A percentile compares a stretch with the other conserved stretches of the same genome.
Evolutionary conservation across 1,140 invertebrate genomes (phyloP).

Genomic region (Dinothrombium tinctorium): DNA sequence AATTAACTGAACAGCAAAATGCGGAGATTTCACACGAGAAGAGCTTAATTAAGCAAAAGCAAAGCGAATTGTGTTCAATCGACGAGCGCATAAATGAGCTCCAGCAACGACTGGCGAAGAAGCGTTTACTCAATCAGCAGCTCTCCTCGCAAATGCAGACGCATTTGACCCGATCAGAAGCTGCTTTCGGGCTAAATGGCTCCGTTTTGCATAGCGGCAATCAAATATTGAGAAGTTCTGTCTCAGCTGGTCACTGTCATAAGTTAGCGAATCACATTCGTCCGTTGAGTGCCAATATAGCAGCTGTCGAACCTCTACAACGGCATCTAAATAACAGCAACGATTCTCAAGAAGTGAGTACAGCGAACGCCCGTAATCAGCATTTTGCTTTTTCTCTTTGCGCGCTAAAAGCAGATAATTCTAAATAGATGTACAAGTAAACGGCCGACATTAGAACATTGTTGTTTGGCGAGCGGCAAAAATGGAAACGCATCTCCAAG

Average conservation of each 20-base stretch:
- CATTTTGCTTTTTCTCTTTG: not conserved
- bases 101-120: conserved; percentile 63
- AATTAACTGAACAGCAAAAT: conserved; percentile 80
- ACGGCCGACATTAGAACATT: not conserved
- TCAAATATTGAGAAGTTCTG: conserved; percentile 3
- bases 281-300: conserved; percentile 25
- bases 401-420: not conserved
- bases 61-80: conserved; percentile 68
- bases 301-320: conserved; percentile 69
- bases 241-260: not conserved
- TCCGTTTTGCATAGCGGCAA: conserved; percentile 11
- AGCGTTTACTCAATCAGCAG: conserved; percentile 59
- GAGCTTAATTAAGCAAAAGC: conserved; percentile 52
- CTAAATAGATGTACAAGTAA: too few relatives aligned
- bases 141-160: conserved; percentile 42
- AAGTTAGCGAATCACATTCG: not conserved
- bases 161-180: conserved; percentile 16
- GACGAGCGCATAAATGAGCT: conserved; percentile 77
- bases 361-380: not conserved
- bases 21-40: conserved; percentile 57
- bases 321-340: conserved; percentile 29
- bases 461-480: too few relatives aligned
- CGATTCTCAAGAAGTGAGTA: too few relatives aligned
- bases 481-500: too few relatives aligned
- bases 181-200: conserved; percentile 15